Percentiles rank a stretch among this genome's conserved stretches.
These are phyloP conservation scores for Parambassis ranga DNA, from an alignment of 2,797 vertebrate species.

Conservation along the genomic window DNA sequence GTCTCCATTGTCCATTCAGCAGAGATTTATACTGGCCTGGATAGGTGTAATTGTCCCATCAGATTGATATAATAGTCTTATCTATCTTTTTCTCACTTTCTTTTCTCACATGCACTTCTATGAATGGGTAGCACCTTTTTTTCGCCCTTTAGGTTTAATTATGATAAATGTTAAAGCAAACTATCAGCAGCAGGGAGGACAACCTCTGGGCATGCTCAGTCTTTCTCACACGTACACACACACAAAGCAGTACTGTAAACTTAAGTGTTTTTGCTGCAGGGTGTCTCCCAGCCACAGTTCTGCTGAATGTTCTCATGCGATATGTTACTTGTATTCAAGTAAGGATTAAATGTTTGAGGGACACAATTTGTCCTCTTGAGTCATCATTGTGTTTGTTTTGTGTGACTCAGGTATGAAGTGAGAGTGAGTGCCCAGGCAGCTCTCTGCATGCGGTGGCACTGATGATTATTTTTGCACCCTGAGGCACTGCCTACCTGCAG, in stretches of 20 bases:
- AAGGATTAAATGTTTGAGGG: conserved; percentile 28
- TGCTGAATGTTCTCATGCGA: conserved; percentile 26
- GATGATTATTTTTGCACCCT: conserved; percentile 49
- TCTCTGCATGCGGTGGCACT: conserved; percentile 7
- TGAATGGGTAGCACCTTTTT: background rate
- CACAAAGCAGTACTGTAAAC: conserved; percentile 22
- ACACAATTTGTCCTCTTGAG: conserved; percentile 36
- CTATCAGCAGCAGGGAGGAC: conserved; percentile 24
- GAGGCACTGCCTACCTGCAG: conserved; percentile 30
- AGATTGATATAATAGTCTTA: conserved; percentile 12
- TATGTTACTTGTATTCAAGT: background rate
- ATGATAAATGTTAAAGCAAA: conserved; percentile 45
- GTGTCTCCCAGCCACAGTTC: conserved; percentile 26
- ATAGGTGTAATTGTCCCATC: conserved; percentile 11
- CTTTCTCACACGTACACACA: background rate
- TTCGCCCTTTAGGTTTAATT: conserved; percentile 33
- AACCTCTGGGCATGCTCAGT: conserved; percentile 16
- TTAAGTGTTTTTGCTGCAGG: conserved; percentile 30
- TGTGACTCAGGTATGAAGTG: conserved; percentile 54
- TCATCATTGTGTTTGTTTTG: conserved; percentile 25
- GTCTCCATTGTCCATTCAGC: background rate
- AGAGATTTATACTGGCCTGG: conserved; percentile 2
- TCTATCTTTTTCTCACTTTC: conserved; percentile 23
- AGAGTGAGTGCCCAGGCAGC: conserved; percentile 17
- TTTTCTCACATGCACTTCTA: background rate